Evolutionary conservation across 30 jellyfish, hydroid and myxozoan genomes (phyloP), one percentile per base, ranked within the genome.

Genomic region (Chironex yamaguchii): DNA sequence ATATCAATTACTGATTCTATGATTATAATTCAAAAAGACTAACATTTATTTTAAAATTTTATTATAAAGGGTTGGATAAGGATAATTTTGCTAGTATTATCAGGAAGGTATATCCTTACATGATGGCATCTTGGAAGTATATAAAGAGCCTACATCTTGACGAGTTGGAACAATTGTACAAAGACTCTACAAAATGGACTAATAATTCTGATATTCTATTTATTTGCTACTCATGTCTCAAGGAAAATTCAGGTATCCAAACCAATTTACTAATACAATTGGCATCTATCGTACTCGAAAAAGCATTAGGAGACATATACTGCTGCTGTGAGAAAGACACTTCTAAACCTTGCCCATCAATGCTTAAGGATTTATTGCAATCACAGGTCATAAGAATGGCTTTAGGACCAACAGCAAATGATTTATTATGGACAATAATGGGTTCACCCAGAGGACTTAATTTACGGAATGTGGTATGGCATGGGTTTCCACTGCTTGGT

Each of bases 401-500:
- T 0, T 52, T 88, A 50, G 96, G 96, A n/a, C 42, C 26, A 29
- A 51, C 12, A 36, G 36, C 69, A 2, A 62, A 68, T 26, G 34
- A 76, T 30, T 50, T 52, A 2, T 36, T 78, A 31, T 53, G 67
- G 86, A 67, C 89, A 1, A 34, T 79, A 11, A 69, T 88, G 76
- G 96, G 96, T 0, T 79, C 89, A 1, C 92, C 96, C 31, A 64
- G 25, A n/a, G 65, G 92, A 23, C 76, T 88, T 2, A 88, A 88
- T 62, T 81, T 88, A 49, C 49, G 96, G 54, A 88, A 88, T 79
- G 84, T 88, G 0, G 29, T 71, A 0, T 88, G 96, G 96, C 96
- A 88, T 88, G 96, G 96, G 4, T 88, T 88, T 50, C 92, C 92
- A n/a, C 30, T 88, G 92, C 65, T 88, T 29, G 92, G 92, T 20